Percentiles rank a stretch among this genome's conserved stretches.
Conservation (phyloP, 2,888 invertebrate genomes). For the Entomobrya multifasciata region DNA sequence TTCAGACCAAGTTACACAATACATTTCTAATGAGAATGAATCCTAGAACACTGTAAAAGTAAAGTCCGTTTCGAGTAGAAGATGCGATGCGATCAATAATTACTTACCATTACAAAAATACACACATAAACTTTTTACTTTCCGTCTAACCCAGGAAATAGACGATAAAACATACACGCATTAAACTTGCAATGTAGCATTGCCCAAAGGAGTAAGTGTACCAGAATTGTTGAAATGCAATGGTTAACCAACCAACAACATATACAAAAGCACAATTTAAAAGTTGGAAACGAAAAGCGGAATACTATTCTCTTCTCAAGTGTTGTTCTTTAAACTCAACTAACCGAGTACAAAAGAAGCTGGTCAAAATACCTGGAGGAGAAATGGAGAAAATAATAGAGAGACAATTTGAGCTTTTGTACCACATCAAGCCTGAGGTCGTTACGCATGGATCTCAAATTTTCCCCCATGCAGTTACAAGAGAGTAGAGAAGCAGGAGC, state of each 20-base stretch:
- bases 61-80: too few species aligned
- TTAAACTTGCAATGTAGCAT: too few species aligned
- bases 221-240: too few species aligned
- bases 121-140: too few species aligned
- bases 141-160: too few species aligned
- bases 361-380: conserved; percentile 29
- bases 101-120: too few species aligned
- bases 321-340: neutral
- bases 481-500: neutral
- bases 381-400: conserved; percentile 46
- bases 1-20: too few species aligned
- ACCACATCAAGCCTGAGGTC: conserved; percentile 61
- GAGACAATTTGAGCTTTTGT: conserved; percentile 67
- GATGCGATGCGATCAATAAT: too few species aligned
- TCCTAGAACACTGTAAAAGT: too few species aligned
- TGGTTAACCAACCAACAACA: neutral
- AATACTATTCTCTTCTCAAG: neutral
- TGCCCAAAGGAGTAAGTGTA: neutral
- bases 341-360: neutral
- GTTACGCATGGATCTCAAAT: conserved; percentile 71
- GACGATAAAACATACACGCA: too few species aligned
- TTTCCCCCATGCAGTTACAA: conserved; percentile 26
- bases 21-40: too few species aligned
- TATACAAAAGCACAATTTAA: too few species aligned
- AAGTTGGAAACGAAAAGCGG: neutral